Conservation (phyloP, 2,113 vertebrate species). For the Callaeas wilsoni region DNA sequence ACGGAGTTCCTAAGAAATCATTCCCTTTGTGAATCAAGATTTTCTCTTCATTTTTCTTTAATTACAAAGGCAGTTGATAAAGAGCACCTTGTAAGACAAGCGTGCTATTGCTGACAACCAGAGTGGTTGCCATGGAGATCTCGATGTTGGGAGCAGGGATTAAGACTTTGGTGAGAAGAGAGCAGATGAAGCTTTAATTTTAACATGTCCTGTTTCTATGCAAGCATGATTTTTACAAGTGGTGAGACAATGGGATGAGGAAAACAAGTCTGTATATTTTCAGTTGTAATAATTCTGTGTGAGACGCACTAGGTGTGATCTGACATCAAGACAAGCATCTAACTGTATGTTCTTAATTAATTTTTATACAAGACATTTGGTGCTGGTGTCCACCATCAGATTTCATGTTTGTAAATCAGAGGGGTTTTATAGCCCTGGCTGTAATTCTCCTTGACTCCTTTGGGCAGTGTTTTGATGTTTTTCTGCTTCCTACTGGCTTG, state of each 20-base stretch:
- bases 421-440: neutral
- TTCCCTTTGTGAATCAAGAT: neutral
- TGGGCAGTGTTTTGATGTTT: neutral
- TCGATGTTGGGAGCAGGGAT: constrained; percentile 22
- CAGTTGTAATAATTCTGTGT: neutral
- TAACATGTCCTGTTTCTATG: neutral
- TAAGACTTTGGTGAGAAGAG: constrained; percentile 28
- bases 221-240: neutral
- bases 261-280: neutral
- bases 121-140: constrained; percentile 50
- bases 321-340: neutral
- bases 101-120: neutral
- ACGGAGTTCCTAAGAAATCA: neutral
- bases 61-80: constrained; percentile 36
- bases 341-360: neutral
- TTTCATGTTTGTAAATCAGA: neutral
- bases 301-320: neutral
- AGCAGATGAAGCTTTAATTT: constrained; percentile 59
- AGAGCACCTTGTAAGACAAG: constrained; percentile 14
- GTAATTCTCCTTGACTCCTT: neutral
- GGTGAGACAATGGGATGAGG: neutral
- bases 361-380: neutral
- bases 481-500: neutral
- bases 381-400: neutral
- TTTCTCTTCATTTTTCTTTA: constrained; percentile 3